These are phyloP conservation scores for Lasioglossum lativentre DNA, from an alignment of 2,888 invertebrate species.

Conservation along the genomic window DNA sequence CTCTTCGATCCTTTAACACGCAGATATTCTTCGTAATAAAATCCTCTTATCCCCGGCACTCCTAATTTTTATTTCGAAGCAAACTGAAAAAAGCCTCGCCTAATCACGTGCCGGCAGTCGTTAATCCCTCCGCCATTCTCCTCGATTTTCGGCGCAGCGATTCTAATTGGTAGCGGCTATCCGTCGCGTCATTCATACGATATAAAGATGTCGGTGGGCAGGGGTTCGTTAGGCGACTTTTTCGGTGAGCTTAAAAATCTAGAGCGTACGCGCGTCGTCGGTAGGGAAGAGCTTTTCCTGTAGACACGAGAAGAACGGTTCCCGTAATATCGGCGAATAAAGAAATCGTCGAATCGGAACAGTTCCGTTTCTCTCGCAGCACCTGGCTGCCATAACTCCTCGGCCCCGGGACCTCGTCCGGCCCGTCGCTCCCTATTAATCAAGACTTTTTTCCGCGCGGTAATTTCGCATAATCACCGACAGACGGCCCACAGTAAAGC, in stretches of 20 bases:
- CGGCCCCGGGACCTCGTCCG: not conserved
- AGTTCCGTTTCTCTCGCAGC: conserved; percentile 66
- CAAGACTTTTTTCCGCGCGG: conserved; percentile 27
- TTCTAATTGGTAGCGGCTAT: conserved; percentile 49
- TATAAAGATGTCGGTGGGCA: conserved; percentile 50
- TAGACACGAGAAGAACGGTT: not conserved
- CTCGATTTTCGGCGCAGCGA: conserved; percentile 18
- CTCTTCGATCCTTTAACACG: too few species aligned
- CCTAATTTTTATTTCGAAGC: not conserved
- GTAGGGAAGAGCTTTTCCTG: conserved; percentile 6
- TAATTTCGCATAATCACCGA: conserved; percentile 58
- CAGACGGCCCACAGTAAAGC: conserved; percentile 47
- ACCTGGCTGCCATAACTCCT: conserved; percentile 68
- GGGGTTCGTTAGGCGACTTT: conserved; percentile 40
- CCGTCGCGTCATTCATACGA: conserved; percentile 44
- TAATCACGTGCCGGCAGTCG: not conserved
- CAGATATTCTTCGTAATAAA: not conserved
- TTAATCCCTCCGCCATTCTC: conserved; percentile 34
- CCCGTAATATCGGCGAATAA: conserved; percentile 65
- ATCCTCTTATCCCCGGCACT: not conserved
- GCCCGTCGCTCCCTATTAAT: conserved; percentile 35
- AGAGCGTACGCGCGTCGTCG: not conserved
- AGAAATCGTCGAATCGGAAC: conserved; percentile 69
- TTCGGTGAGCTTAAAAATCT: not conserved
- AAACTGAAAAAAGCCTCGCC: not conserved